These are phyloP conservation scores for Adelphocoris suturalis DNA, from an alignment of 2,888 invertebrate genomes.

Conservation along the genomic window DNA sequence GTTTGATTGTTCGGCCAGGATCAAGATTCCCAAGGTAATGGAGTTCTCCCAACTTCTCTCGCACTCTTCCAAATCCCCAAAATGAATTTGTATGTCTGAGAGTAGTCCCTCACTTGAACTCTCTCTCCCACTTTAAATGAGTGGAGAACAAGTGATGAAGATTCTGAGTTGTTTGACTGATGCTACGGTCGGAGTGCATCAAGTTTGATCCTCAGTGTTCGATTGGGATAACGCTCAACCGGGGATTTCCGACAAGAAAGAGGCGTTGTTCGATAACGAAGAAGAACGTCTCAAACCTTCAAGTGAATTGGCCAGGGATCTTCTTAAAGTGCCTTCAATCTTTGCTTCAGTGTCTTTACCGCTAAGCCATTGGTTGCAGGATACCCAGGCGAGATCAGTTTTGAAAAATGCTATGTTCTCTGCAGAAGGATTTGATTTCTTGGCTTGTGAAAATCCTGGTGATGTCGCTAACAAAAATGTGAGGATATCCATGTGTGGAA, in stretches of 20 bases:
- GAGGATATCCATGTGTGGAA: background rate
- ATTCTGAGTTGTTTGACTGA: background rate
- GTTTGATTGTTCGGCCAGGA: too few species aligned
- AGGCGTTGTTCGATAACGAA: constrained; percentile 35
- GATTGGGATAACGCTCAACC: background rate
- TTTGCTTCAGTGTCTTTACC: constrained; percentile 29
- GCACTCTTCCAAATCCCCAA: too few species aligned
- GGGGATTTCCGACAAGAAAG: constrained; percentile 39
- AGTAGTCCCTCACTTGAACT: too few species aligned
- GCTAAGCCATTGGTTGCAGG: background rate
- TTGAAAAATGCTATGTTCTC: too few species aligned
- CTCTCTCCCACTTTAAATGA: too few species aligned
- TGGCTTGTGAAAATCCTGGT: background rate
- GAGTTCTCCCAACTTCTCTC: too few species aligned
- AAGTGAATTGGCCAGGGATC: background rate
- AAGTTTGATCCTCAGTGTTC: too few species aligned
- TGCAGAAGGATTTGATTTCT: background rate
- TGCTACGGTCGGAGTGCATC: too few species aligned
- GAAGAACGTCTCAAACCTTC: background rate
- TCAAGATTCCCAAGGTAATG: too few species aligned
- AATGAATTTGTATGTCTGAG: too few species aligned
- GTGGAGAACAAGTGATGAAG: background rate
- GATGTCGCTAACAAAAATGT: background rate
- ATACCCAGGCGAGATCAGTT: too few species aligned
- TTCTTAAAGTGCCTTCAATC: background rate